Evolutionary conservation across 2,797 vertebrate genomes (phyloP).

Genomic region (Peromyscus nudipes): DNA sequence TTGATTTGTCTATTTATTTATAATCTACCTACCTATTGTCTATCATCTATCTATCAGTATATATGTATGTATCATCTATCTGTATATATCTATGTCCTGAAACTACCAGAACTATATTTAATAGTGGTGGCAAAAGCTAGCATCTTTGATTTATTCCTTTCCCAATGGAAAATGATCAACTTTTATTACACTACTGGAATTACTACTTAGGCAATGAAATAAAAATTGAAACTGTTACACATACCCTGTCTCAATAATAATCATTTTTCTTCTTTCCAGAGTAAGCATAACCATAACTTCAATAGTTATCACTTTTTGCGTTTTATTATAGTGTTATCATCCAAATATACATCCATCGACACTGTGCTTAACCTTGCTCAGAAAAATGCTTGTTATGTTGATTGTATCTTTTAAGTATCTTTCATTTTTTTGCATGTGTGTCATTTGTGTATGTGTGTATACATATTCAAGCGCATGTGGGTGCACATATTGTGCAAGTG

Average conservation of each 20-base stretch:
- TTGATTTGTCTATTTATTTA: neutral
- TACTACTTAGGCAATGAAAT: neutral
- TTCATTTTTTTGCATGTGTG: neutral
- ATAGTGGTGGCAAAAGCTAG: neutral
- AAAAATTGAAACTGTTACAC: neutral
- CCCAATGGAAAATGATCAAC: neutral
- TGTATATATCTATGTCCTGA: neutral
- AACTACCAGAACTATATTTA: neutral
- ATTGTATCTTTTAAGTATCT: neutral
- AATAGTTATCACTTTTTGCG: neutral
- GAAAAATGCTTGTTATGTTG: neutral
- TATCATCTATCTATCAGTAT: neutral
- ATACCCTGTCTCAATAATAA: neutral
- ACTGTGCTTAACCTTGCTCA: neutral
- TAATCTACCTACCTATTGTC: neutral
- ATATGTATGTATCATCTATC: neutral
- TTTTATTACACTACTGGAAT: neutral
- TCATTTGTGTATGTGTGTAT: neutral
- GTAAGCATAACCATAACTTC: neutral
- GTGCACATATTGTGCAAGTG: neutral
- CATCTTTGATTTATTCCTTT: neutral
- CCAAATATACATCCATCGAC: neutral
- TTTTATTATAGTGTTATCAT: neutral
- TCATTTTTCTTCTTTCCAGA: neutral
- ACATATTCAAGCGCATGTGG: neutral